Evolutionary conservation across 1,140 invertebrate species (phyloP).

Genomic region (Apis florea): DNA sequence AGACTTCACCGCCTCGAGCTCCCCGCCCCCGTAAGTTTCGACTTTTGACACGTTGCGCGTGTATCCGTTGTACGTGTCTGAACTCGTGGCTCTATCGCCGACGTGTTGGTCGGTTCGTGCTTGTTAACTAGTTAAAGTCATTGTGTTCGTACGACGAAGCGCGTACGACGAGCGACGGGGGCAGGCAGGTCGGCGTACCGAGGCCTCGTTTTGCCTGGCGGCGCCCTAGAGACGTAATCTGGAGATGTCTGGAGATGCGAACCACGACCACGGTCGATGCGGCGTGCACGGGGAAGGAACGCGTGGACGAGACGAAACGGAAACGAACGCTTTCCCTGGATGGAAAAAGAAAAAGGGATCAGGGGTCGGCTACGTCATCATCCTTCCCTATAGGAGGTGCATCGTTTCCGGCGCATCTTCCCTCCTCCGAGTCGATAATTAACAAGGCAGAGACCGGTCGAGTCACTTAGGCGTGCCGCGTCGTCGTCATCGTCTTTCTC

Average conservation of each 20-base stretch:
- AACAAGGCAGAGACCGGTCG: slow-evolving; percentile 65
- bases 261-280: slow-evolving; percentile 17
- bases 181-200: neutral
- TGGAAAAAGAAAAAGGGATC: slow-evolving; percentile 73
- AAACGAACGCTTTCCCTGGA: slow-evolving; percentile 67
- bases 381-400: slow-evolving; percentile 46
- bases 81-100: slow-evolving; percentile 1
- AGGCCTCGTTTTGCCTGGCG: slow-evolving; percentile 20
- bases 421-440: slow-evolving; percentile 76
- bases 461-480: slow-evolving; percentile 55
- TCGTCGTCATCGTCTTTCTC: slow-evolving; percentile 35
- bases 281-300: slow-evolving; percentile 7
- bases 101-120: slow-evolving; percentile 44
- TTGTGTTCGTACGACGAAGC: slow-evolving; percentile 54
- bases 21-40: slow-evolving; percentile 38
- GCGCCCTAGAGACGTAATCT: slow-evolving; percentile 55
- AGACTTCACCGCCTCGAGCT: neutral
- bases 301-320: slow-evolving; percentile 65
- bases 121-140: slow-evolving; percentile 65
- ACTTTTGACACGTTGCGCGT: slow-evolving; percentile 55
- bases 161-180: neutral
- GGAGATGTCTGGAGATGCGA: slow-evolving; percentile 54
- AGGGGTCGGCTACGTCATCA: slow-evolving; percentile 66
- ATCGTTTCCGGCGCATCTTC: slow-evolving; percentile 42
- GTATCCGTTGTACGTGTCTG: slow-evolving; percentile 37